A percentile compares a stretch with the other conserved stretches of the same genome.
These are phyloP conservation scores for Spatulosminthurus flaviceps DNA, from an alignment of 2,888 invertebrate genomes.

Conservation along the genomic window DNA sequence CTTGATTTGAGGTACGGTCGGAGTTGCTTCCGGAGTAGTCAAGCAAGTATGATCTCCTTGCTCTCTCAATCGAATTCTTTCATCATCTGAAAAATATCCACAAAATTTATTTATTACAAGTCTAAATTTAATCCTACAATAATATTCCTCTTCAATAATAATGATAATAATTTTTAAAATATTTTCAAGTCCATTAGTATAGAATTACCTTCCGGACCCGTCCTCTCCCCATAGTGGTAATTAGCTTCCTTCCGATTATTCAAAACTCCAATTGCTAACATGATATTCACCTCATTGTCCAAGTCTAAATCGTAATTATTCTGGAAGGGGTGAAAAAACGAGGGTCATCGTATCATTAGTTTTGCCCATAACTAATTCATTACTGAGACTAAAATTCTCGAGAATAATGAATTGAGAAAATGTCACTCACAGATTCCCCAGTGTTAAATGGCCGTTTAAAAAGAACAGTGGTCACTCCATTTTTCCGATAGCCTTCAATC, in stretches of 20 bases:
- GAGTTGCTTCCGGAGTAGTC: constrained; percentile 12
- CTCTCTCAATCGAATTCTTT: constrained; percentile 41
- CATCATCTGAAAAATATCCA: constrained; percentile 40
- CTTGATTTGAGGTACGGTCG: constrained; percentile 65
- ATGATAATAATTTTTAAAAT: no score
- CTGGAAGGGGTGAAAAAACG: constrained; percentile 22
- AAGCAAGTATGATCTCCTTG: constrained; percentile 55
- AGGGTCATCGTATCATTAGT: not conserved
- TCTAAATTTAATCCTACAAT: no score
- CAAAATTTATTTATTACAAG: no score
- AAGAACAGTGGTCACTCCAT: constrained; percentile 82
- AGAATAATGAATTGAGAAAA: no score
- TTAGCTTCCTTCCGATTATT: constrained; percentile 83
- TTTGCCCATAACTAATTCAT: no score
- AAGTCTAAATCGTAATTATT: constrained; percentile 71
- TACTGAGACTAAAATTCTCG: no score
- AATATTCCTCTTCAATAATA: no score
- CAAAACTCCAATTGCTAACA: constrained; percentile 87
- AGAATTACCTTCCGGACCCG: constrained; percentile 66
- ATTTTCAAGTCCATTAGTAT: no score
- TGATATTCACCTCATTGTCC: constrained; percentile 78
- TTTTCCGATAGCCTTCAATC: constrained; percentile 79
- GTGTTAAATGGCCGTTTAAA: constrained; percentile 77
- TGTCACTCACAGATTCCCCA: constrained; percentile 58
- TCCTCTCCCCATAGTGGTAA: constrained; percentile 81